Percentiles rank a stretch among this genome's conserved stretches.
These are phyloP conservation scores for Lates japonicus DNA, from an alignment of 2,797 vertebrate species.

Conservation along the genomic window DNA sequence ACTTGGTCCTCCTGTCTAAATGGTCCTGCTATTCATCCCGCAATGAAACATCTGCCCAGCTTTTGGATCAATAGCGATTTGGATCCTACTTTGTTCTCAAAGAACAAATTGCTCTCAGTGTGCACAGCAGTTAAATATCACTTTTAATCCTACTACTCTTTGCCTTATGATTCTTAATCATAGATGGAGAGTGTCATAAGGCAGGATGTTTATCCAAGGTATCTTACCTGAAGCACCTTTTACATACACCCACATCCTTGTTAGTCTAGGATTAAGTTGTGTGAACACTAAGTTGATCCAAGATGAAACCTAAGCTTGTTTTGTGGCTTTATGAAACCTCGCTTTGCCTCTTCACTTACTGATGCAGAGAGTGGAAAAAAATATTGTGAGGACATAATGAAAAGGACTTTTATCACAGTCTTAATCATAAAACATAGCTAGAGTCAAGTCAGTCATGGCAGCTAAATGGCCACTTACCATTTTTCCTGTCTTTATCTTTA, in stretches of 20 bases:
- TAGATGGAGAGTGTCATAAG: conserved; percentile 42
- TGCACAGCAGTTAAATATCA: neutral
- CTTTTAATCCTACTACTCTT: conserved; percentile 16
- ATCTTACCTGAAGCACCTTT: conserved; percentile 46
- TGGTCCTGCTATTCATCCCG: conserved; percentile 19
- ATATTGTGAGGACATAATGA: neutral
- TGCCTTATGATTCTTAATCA: conserved; percentile 11
- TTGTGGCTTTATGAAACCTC: conserved; percentile 26
- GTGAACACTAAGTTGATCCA: conserved; percentile 28
- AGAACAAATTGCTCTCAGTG: conserved; percentile 3
- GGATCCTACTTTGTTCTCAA: conserved; percentile 3
- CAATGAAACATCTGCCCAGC: conserved; percentile 5
- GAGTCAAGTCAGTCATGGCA: neutral
- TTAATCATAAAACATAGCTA: neutral
- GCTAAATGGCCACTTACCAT: neutral
- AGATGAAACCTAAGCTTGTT: conserved; percentile 34
- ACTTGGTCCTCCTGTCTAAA: conserved; percentile 22
- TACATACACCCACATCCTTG: conserved; percentile 71
- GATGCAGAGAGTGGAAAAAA: neutral
- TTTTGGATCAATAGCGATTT: conserved; percentile 10
- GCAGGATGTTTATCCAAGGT: conserved; percentile 75
- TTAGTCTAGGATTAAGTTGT: conserved; percentile 63
- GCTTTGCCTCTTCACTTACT: neutral
- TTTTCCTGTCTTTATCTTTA: neutral
- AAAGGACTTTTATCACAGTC: neutral